Evolutionary conservation across 2,113 vertebrate species (phyloP).

Genomic region (Nothocercus nigrocapillus): DNA sequence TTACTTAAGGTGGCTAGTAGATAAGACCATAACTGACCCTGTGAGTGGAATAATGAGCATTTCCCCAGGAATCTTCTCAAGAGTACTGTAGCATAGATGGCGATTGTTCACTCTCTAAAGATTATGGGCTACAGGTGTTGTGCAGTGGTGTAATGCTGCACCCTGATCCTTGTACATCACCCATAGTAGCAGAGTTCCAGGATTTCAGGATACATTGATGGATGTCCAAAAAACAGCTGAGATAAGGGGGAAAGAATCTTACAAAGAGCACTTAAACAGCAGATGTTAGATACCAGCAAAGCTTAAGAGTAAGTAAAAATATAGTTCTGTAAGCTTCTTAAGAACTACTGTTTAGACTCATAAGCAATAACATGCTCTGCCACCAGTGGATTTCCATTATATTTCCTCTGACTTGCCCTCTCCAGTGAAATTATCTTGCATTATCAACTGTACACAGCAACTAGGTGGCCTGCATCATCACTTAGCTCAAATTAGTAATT

Average conservation of each 20-base stretch:
- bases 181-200: accelerated
- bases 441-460: not conserved
- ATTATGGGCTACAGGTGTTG: not conserved
- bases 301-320: not conserved
- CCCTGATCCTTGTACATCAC: not conserved
- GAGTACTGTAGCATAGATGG: not conserved
- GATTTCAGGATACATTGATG: not conserved
- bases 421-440: not conserved
- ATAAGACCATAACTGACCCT: not conserved
- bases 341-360: not conserved
- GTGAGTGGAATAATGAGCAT: not conserved
- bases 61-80: not conserved
- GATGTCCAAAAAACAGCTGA: not conserved
- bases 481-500: not conserved
- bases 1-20: not conserved
- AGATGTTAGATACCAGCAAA: not conserved
- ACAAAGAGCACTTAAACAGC: not conserved
- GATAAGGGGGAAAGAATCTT: accelerated
- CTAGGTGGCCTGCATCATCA: not conserved
- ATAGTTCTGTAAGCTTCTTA: not conserved
- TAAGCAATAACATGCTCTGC: not conserved
- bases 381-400: accelerated
- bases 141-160: no score
- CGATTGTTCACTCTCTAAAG: not conserved
- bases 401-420: not conserved